Conservation (phyloP, 1,140 invertebrate species). For the Drosophila tropicalis region DNA sequence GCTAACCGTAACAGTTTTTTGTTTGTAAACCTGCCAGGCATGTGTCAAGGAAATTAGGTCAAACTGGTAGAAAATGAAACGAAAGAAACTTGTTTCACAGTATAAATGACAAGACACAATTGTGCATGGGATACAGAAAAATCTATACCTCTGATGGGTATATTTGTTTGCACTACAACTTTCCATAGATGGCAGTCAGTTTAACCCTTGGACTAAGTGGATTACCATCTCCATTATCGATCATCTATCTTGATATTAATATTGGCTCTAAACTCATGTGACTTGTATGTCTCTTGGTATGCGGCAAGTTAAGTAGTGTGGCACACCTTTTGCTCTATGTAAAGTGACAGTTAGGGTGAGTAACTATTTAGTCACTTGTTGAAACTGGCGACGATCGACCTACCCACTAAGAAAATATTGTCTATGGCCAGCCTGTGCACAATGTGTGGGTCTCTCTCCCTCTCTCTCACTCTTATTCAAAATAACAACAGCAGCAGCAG, state of each 20-base stretch:
- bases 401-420: slow-evolving; percentile 49
- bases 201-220: no score
- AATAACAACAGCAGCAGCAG: slow-evolving; percentile 21
- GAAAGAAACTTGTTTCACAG: slow-evolving; percentile 57
- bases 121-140: neutral
- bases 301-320: slow-evolving; percentile 12
- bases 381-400: slow-evolving; percentile 24
- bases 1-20: slow-evolving; percentile 78
- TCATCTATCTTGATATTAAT: no score
- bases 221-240: no score
- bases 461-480: slow-evolving; percentile 29
- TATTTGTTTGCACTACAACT: neutral
- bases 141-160: slow-evolving; percentile 21
- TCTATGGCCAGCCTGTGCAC: slow-evolving; percentile 37
- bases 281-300: neutral
- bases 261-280: no score
- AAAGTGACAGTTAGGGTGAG: slow-evolving; percentile 17
- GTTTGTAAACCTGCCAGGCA: slow-evolving; percentile 78
- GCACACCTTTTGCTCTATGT: slow-evolving; percentile 45
- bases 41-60: slow-evolving; percentile 80
- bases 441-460: slow-evolving; percentile 39
- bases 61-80: slow-evolving; percentile 47
- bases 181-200: no score
- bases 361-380: slow-evolving; percentile 35
- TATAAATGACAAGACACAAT: slow-evolving; percentile 52